Evolutionary conservation across 1,140 invertebrate species (phyloP), one percentile per base, ranked within the genome.

Genomic region (Ooceraea biroi): DNA sequence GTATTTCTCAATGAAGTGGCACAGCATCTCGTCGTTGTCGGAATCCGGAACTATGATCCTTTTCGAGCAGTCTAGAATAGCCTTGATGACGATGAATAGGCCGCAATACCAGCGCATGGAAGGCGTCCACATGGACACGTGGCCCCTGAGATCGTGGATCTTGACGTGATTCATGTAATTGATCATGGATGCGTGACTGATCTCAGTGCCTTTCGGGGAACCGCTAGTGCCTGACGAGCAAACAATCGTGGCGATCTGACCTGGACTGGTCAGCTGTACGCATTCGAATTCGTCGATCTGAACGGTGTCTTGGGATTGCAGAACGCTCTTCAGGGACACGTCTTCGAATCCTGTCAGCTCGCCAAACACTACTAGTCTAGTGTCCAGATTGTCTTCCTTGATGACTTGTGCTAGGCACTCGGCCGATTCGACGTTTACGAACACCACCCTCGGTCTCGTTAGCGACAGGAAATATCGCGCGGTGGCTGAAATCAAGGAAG

Each of bases 381-480:
- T 73, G 17, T 91, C 57, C 0, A 89, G 19, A 8, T 88, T 77
- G 7, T 88, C 27, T 50, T 89, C 85, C 58, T 88, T 69, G 0
- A 84, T 41, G 0, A 91, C 91, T 71, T 91, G 80, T 14, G 80
- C 68, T 2, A 93, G 66, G 19, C 84, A 55, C 0, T 82, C 52
- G 2, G 90, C 68, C 12, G 58, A 91, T 0, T 77, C 61, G 61
- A 90, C 63, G 17, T 91, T 89, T 0, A 88, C 87, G 61, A 95
- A 94, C 7, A 94, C 83, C 12, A 94, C 76, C 84, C 92, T 93
- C 19, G 94, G 94, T 30, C 84, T 85, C 8, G 91, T 89, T 14
- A 93, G 72, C 22, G 90, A 84, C 61, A 94, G 77, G 12, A 94
- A 88, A 61, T 93, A 91, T 55, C 90, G 84, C 0, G 90, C 85